These are phyloP conservation scores for Burhinus oedicnemus DNA, from an alignment of 2,113 vertebrate species.

Conservation along the genomic window DNA sequence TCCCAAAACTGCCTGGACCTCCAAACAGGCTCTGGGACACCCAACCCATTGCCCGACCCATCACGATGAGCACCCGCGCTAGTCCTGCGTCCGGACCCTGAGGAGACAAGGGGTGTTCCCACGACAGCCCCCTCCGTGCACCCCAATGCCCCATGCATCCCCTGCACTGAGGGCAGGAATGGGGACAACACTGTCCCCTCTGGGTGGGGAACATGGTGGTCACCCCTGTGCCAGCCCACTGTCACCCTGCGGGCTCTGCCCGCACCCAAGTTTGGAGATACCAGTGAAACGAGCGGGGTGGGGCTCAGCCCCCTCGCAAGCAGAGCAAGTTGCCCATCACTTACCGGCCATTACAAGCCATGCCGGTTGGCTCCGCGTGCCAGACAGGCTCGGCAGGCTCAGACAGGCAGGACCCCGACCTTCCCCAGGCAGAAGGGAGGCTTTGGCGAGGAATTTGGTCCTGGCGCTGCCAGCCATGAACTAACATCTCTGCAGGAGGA, in stretches of 20 bases:
- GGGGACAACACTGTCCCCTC: neutral
- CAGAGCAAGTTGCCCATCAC: neutral
- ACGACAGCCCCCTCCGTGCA: neutral
- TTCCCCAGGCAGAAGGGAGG: neutral
- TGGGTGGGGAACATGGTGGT: neutral
- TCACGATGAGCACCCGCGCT: neutral
- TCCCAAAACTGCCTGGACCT: neutral
- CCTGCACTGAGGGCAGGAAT: accelerated
- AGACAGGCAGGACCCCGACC: neutral
- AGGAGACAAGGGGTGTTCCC: accelerated
- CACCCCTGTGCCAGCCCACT: neutral
- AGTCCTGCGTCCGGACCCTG: neutral
- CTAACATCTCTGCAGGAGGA: neutral
- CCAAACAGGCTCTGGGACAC: neutral
- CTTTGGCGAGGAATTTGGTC: neutral
- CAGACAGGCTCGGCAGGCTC: neutral
- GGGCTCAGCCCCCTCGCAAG: neutral
- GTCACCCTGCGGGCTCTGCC: neutral
- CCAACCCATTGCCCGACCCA: neutral
- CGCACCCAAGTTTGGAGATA: neutral
- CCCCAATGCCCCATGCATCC: neutral
- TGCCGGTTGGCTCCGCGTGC: accelerated
- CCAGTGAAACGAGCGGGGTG: neutral
- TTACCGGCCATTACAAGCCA: neutral
- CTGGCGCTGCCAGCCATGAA: neutral